Base-by-base conservation (phyloP, 1,140 invertebrate species). In the Lineus longissimus region DNA sequence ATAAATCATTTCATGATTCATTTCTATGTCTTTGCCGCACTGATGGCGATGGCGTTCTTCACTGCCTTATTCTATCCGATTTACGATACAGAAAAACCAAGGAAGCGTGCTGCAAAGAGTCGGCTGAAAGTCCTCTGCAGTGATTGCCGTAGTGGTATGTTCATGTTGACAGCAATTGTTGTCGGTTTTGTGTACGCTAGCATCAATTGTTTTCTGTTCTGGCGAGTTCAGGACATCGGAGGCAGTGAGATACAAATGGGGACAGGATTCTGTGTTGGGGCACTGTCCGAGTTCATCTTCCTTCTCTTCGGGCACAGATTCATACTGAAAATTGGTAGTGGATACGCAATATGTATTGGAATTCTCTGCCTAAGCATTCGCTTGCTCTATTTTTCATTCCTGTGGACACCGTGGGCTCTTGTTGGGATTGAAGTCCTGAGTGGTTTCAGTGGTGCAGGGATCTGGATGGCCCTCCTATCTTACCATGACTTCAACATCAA, bases 151-250 rank as follows among this genome's bases (percentile, higher is more conserved):
- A 70, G 69, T 29, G 64, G 76, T 27, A 55, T 75, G n/a, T 75
- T 73, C 40, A 67, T 69, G 6, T 13, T 77, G 17, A 77, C 76
- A 17, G 63, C 77, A 6, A 43, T 80, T 1, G 56, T 80, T 7
- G 68, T 75, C 23, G 78, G 78, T 25, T 55, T 71, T 9, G 57
- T 76, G 1, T 75, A 74, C 55, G 69, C 75, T 15, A 65, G 70
- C 7, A 71, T 74, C 56, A 68, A 72, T 62, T 77, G 75, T 60
- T 80, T 72, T 60, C 67, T 80, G 31, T 80, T 80, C 58, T 80
- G 78, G 78, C 27, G 70, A 31, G 70, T 80, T 41, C 66, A 75
- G 55, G 76, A 80, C 56, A 59, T 77, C n/a, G 68, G 73, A 2
- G 73, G 73, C 11, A 60, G 36, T 15, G 78, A 80, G 47, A 36